Conservation (phyloP, 2,888 invertebrate genomes). For the Adelphocoris suturalis region DNA sequence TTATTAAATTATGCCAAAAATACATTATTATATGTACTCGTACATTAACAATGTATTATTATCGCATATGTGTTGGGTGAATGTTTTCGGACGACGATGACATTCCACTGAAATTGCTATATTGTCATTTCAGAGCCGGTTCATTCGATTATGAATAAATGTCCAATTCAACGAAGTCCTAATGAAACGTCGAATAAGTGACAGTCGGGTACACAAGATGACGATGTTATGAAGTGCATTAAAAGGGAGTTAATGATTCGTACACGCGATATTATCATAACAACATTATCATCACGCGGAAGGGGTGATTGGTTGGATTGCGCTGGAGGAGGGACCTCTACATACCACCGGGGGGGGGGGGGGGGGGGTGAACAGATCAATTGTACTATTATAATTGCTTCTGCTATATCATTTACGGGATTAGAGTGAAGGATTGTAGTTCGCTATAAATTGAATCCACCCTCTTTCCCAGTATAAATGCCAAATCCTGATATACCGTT, state of each 20-base stretch:
- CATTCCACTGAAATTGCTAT: too few species aligned
- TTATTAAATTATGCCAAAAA: too few species aligned
- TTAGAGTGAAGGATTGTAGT: not conserved
- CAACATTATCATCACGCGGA: not conserved
- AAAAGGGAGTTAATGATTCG: not conserved
- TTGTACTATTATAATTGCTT: constrained; percentile 1
- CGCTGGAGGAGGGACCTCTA: not conserved
- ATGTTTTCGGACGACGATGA: too few species aligned
- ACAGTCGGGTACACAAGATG: not conserved
- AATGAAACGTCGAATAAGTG: not conserved
- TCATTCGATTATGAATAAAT: too few species aligned
- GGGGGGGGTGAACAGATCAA: not conserved
- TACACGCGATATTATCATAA: not conserved
- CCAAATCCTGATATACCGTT: not conserved
- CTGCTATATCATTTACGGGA: not conserved
- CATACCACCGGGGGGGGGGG: not conserved
- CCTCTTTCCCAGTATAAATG: not conserved
- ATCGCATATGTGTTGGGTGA: too few species aligned
- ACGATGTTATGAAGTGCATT: not conserved
- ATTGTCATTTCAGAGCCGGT: too few species aligned
- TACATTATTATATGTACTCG: too few species aligned
- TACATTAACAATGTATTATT: too few species aligned
- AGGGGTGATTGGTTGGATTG: not conserved
- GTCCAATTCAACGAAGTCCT: too few species aligned
- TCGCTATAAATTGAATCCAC: not conserved